A percentile compares a stretch with the other conserved stretches of the same genome.
Evolutionary conservation across 2,113 vertebrate species (phyloP).

Genomic region (Acanthochromis polyacanthus): DNA sequence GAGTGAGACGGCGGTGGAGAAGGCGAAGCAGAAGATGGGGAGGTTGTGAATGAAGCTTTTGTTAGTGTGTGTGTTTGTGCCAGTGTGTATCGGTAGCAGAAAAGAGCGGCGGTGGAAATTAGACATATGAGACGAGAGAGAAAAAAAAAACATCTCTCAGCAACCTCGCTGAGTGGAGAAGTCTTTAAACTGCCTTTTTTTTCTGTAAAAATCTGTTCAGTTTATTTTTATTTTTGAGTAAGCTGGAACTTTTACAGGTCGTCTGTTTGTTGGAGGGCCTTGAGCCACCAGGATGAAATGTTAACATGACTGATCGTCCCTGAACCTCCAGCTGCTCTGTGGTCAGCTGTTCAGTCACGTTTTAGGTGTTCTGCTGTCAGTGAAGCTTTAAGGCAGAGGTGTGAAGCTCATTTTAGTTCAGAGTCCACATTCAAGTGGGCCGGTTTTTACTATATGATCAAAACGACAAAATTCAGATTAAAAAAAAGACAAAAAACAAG

Average conservation of each 20-base stretch:
- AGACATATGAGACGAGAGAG: constrained; percentile 16
- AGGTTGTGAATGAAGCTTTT: constrained; percentile 60
- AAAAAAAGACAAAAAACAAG: no score
- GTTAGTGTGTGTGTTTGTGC: constrained; percentile 29
- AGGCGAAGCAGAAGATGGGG: constrained; percentile 22
- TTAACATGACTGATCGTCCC: no score
- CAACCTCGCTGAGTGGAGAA: neutral
- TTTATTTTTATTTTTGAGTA: neutral
- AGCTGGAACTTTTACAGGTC: neutral
- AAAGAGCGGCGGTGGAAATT: constrained; percentile 26
- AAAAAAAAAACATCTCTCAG: neutral
- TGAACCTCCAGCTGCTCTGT: no score
- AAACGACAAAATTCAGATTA: no score
- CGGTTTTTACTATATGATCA: no score
- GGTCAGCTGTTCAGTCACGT: no score
- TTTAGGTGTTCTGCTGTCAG: no score
- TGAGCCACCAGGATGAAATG: no score
- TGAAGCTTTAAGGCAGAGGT: no score
- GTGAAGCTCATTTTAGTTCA: no score
- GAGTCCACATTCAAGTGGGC: no score
- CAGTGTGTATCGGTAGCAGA: constrained; percentile 13
- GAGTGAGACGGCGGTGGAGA: constrained; percentile 6
- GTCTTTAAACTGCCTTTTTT: neutral
- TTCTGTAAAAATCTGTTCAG: neutral
- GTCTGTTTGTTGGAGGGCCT: neutral